Conservation (phyloP, 2,113 vertebrate genomes). For the Leucopsar rothschildi region DNA sequence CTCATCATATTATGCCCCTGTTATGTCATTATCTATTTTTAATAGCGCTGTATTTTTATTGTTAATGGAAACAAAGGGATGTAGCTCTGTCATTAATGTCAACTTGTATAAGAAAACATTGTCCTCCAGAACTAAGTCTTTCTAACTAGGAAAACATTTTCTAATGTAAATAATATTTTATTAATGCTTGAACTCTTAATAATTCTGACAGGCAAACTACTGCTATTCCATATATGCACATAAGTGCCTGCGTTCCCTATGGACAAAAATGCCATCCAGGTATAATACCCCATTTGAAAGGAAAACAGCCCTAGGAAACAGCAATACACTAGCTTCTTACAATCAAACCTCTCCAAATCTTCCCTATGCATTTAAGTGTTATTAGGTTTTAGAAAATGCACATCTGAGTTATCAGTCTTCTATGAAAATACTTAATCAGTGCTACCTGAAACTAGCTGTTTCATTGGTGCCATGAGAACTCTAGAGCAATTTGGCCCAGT, state of each 20-base stretch:
- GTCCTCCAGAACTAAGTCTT: conserved; percentile 19
- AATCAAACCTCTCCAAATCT: conserved; percentile 41
- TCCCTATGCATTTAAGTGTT: conserved; percentile 44
- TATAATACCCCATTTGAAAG: conserved; percentile 22
- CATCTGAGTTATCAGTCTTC: not conserved
- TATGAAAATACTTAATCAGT: not conserved
- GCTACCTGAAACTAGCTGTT: not conserved
- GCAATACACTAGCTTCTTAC: not conserved
- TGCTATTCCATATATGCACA: not conserved
- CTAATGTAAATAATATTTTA: conserved; percentile 58
- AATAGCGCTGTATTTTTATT: conserved; percentile 10
- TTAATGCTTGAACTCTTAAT: conserved; percentile 50
- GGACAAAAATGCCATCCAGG: conserved; percentile 14
- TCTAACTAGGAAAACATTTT: conserved; percentile 44
- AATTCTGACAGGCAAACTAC: conserved; percentile 44
- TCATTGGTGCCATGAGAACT: not conserved
- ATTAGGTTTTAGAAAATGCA: conserved; percentile 18
- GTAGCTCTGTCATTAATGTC: conserved; percentile 46
- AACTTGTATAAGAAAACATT: conserved; percentile 36
- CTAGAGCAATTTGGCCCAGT: not conserved
- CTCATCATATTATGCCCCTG: conserved; percentile 3
- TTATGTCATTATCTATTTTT: conserved; percentile 39
- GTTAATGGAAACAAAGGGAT: conserved; percentile 39
- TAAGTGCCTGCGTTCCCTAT: not conserved
- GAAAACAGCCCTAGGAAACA: conserved; percentile 22